A percentile compares a stretch with the other conserved stretches of the same genome.
Evolutionary conservation across 2,113 vertebrate genomes (phyloP).

Genomic region (Zingel zingel): DNA sequence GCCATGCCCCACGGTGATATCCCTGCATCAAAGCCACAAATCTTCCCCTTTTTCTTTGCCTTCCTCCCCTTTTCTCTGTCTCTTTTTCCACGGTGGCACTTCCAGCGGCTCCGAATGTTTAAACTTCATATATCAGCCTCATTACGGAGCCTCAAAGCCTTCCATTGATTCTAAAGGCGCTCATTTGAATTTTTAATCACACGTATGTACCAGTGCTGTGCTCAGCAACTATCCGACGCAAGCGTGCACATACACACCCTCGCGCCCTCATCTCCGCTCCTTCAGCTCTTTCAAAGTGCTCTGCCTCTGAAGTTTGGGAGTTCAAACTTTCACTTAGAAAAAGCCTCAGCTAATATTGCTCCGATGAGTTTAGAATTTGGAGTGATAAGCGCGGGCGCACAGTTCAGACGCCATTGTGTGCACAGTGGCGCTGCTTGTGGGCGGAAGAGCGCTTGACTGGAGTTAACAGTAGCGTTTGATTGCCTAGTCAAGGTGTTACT

Average conservation of each 20-base stretch:
- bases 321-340: constrained; percentile 71
- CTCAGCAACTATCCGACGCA: constrained; percentile 80
- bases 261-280: constrained; percentile 68
- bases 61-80: constrained; percentile 59
- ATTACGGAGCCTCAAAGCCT: constrained; percentile 94
- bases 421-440: constrained; percentile 48
- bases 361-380: constrained; percentile 56
- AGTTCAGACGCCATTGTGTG: constrained; percentile 44
- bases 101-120: constrained; percentile 82
- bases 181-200: constrained; percentile 98
- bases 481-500: constrained; percentile 52
- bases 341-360: constrained; percentile 63
- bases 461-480: constrained; percentile 58
- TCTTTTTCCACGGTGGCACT: constrained; percentile 79
- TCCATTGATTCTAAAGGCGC: constrained; percentile 94
- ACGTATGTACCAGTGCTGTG: constrained; percentile 88
- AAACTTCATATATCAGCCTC: constrained; percentile 90
- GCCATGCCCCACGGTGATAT: constrained; percentile 90
- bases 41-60: constrained; percentile 65
- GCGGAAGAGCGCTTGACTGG: constrained; percentile 46
- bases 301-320: constrained; percentile 77
- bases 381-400: constrained; percentile 43
- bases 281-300: constrained; percentile 81
- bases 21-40: constrained; percentile 91
- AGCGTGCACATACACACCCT: constrained; percentile 62